phyloP scores from a whole-genome alignment of 2,797 vertebrate species.

The Microcaecilia unicolor region DNA sequence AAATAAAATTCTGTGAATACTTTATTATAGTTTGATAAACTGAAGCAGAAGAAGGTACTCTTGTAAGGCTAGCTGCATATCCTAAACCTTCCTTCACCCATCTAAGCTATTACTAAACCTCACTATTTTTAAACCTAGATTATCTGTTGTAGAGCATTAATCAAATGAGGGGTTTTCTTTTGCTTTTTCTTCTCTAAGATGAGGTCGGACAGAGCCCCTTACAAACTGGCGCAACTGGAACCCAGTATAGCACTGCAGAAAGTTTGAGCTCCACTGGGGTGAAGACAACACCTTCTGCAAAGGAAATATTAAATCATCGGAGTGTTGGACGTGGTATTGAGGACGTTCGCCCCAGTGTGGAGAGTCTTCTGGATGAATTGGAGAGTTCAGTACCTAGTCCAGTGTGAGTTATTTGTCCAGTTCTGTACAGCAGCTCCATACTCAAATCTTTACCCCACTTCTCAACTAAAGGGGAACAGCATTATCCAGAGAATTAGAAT shows the following conservation, averaged over 20 bases:
- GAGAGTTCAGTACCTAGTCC: slow-evolving; percentile 84
- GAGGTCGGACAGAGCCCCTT: slow-evolving; percentile 46
- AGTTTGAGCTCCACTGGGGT: slow-evolving; percentile 58
- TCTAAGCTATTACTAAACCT: too few relatives aligned
- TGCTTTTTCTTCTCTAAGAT: slow-evolving; percentile 42
- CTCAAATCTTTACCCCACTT: too few relatives aligned
- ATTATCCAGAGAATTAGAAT: background rate
- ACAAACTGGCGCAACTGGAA: slow-evolving; percentile 49
- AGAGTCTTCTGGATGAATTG: slow-evolving; percentile 85
- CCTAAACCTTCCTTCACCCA: too few relatives aligned
- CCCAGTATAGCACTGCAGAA: slow-evolving; percentile 73
- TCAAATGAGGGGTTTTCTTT: too few relatives aligned
- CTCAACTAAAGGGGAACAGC: too few relatives aligned
- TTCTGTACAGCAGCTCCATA: too few relatives aligned
- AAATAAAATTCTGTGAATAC: too few relatives aligned
- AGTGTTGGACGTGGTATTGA: slow-evolving; percentile 71
- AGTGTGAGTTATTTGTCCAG: slow-evolving; percentile 79
- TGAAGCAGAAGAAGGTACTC: too few relatives aligned
- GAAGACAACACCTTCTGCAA: slow-evolving; percentile 54
- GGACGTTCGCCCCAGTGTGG: slow-evolving; percentile 78
- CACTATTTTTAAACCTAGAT: too few relatives aligned
- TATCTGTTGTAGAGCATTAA: too few relatives aligned
- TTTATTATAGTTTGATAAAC: too few relatives aligned
- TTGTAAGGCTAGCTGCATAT: too few relatives aligned
- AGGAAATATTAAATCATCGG: slow-evolving; percentile 78